Percentiles rank a stretch among this genome's conserved stretches.
phyloP scores from a whole-genome alignment of 2,888 invertebrate species.

The Plemyria rubiginata region DNA sequence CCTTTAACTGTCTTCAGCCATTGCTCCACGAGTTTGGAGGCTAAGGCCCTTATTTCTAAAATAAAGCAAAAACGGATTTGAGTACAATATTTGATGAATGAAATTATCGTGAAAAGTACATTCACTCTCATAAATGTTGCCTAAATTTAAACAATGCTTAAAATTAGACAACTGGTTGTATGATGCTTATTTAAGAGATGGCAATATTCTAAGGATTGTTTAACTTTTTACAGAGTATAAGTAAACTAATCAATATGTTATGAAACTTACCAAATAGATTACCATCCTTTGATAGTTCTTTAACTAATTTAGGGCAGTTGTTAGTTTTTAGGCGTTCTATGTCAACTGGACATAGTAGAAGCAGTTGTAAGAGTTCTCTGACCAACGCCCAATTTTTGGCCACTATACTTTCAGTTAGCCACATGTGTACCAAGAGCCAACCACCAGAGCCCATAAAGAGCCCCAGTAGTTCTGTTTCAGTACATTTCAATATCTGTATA shows the following conservation, averaged over 20 bases:
- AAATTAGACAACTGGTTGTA: too few species aligned
- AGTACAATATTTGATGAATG: constrained; percentile 15
- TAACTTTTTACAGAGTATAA: not conserved
- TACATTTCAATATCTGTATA: constrained; percentile 95
- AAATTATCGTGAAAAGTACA: too few species aligned
- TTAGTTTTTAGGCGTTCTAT: constrained; percentile 96
- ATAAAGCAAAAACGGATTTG: constrained; percentile 15
- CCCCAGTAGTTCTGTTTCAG: constrained; percentile 92
- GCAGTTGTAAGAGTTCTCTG: constrained; percentile 92
- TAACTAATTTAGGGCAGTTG: constrained; percentile 96
- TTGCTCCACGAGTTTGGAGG: constrained; percentile 93
- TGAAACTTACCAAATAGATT: constrained; percentile 90
- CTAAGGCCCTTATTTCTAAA: constrained; percentile 90
- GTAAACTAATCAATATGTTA: not conserved
- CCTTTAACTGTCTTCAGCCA: constrained; percentile 96
- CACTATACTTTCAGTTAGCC: constrained; percentile 95
- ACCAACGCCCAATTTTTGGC: constrained; percentile 95
- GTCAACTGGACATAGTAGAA: constrained; percentile 94
- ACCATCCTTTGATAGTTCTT: constrained; percentile 92
- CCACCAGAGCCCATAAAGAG: constrained; percentile 96
- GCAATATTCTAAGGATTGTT: too few species aligned
- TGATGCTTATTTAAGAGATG: too few species aligned
- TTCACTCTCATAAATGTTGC: not conserved
- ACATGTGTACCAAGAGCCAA: constrained; percentile 95
- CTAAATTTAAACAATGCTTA: not conserved